Conservation (phyloP, 2,797 vertebrate genomes). For the Onychomys arenicola region DNA sequence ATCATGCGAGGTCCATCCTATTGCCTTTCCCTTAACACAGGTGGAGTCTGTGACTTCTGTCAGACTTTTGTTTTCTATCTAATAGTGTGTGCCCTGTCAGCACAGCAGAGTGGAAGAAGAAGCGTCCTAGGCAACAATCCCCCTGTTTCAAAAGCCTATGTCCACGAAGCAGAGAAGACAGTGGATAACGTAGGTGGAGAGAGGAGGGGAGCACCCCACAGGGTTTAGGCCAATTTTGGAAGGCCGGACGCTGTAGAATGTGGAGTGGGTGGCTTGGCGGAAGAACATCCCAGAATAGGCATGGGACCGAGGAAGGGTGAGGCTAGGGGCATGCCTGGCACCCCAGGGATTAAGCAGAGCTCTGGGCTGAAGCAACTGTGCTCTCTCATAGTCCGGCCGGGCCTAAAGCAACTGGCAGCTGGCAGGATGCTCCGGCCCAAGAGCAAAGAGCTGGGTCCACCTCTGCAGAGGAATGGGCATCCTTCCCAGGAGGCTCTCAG, state of each 20-base stretch:
- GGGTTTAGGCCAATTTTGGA: not conserved
- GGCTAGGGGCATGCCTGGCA: not conserved
- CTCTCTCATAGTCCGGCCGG: not conserved
- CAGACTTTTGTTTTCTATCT: not conserved
- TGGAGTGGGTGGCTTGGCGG: not conserved
- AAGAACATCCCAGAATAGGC: not conserved
- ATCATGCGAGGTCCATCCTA: not conserved
- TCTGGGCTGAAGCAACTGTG: not conserved
- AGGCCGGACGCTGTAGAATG: not conserved
- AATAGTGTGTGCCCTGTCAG: rapidly evolving
- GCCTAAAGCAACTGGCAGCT: not conserved
- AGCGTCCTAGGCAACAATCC: not conserved
- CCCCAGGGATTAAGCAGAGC: not conserved
- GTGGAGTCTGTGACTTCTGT: rapidly evolving
- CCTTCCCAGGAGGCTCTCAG: not conserved
- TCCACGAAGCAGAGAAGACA: not conserved
- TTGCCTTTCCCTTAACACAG: not conserved
- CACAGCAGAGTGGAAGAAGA: not conserved
- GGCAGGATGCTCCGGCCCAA: not conserved
- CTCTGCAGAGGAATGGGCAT: not conserved
- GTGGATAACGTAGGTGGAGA: not conserved
- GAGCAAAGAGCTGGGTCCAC: not conserved
- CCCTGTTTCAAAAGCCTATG: not conserved
- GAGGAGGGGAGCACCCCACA: not conserved
- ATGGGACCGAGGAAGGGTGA: not conserved